These are phyloP conservation scores for Hyposoter didymator DNA, from an alignment of 2,888 invertebrate genomes.

Conservation along the genomic window DNA sequence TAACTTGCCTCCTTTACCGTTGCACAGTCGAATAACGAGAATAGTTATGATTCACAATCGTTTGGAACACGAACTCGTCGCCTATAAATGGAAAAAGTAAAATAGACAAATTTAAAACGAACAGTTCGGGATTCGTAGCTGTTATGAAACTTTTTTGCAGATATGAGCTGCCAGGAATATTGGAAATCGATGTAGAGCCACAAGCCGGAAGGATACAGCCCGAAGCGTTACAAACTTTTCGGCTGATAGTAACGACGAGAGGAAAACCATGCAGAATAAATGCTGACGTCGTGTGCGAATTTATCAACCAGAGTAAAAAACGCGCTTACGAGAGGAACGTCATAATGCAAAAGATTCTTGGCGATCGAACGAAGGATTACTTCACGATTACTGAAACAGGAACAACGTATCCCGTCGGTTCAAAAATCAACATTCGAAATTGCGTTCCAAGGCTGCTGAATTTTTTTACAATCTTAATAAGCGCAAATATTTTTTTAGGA, in stretches of 20 bases:
- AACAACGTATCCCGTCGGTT: slow-evolving; percentile 78
- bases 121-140: background rate
- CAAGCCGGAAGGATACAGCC: slow-evolving; percentile 82
- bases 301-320: slow-evolving; percentile 81
- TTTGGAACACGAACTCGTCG: slow-evolving; percentile 78
- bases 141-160: slow-evolving; percentile 70
- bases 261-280: slow-evolving; percentile 78
- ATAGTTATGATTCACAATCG: slow-evolving; percentile 83
- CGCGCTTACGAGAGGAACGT: slow-evolving; percentile 79
- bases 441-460: background rate
- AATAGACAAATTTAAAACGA: background rate
- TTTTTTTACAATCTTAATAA: background rate
- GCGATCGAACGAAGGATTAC: slow-evolving; percentile 77
- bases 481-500: slow-evolving; percentile 73
- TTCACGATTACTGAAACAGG: slow-evolving; percentile 83
- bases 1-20: slow-evolving; percentile 77
- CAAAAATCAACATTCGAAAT: background rate
- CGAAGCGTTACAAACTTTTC: slow-evolving; percentile 79
- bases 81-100: slow-evolving; percentile 83
- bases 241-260: slow-evolving; percentile 79
- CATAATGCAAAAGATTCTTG: slow-evolving; percentile 71
- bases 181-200: slow-evolving; percentile 75
- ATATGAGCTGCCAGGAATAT: slow-evolving; percentile 75
- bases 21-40: slow-evolving; percentile 78
- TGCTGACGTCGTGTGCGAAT: slow-evolving; percentile 80